Evolutionary conservation across 2,888 invertebrate species (phyloP).

Genomic region (Eupithecia centaureata): DNA sequence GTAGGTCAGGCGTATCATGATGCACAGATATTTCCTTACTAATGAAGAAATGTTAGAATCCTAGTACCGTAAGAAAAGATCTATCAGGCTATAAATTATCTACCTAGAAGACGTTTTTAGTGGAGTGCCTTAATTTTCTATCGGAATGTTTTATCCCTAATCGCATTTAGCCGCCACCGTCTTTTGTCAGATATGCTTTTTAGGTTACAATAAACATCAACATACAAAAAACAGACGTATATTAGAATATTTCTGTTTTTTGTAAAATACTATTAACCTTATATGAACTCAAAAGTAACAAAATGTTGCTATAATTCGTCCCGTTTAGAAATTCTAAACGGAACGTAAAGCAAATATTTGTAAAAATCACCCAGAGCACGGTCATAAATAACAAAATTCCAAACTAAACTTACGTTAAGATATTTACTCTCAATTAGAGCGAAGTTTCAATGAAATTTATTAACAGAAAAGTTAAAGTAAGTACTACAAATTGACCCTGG

Average conservation of each 20-base stretch:
- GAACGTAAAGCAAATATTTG: not conserved
- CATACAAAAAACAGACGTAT: no score
- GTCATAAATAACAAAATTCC: not conserved
- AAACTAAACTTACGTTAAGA: not conserved
- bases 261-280: no score
- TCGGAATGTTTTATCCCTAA: not conserved
- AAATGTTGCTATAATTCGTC: not conserved
- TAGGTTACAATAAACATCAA: no score
- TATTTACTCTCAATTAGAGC: slow-evolving; percentile 4
- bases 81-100: no score
- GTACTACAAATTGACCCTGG: not conserved
- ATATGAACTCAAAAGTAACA: not conserved
- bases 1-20: slow-evolving; percentile 2
- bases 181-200: not conserved
- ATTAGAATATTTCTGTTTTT: no score
- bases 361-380: not conserved
- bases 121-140: not conserved
- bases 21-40: not conserved
- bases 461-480: slow-evolving; percentile 2
- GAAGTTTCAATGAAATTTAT: slow-evolving; percentile 10
- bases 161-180: not conserved
- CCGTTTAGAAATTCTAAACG: no score
- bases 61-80: not conserved
- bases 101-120: no score
- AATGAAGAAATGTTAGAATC: not conserved